phyloP scores from a whole-genome alignment of 2,888 invertebrate species.

The Apotomis turbidana region DNA sequence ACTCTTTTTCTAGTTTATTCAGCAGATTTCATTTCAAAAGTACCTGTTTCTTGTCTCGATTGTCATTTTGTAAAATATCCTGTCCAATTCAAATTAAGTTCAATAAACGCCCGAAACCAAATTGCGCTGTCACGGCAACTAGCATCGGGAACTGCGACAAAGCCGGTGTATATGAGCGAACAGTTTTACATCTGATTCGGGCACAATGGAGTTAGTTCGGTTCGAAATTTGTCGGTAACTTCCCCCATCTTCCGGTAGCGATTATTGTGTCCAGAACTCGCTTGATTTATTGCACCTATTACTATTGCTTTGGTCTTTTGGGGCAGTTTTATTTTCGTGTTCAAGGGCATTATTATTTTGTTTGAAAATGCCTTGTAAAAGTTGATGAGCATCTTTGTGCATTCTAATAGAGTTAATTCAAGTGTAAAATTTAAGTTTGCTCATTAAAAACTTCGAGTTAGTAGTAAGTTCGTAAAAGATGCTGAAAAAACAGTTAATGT shows the following conservation, averaged over 20 bases:
- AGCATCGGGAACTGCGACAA: conserved; percentile 13
- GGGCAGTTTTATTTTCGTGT: conserved; percentile 23
- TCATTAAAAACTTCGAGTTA: neutral
- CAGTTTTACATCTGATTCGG: conserved; percentile 46
- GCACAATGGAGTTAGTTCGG: conserved; percentile 50
- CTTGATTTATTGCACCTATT: conserved; percentile 62
- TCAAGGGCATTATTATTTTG: conserved; percentile 1
- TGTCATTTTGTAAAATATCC: neutral
- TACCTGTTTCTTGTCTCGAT: neutral
- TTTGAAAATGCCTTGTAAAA: neutral
- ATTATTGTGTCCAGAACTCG: conserved; percentile 53
- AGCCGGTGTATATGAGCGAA: conserved; percentile 31
- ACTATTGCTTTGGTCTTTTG: conserved; percentile 26
- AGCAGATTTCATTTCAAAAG: too few relatives aligned
- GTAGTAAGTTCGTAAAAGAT: neutral
- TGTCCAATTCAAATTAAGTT: neutral
- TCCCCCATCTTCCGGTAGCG: conserved; percentile 58
- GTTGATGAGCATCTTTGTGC: neutral
- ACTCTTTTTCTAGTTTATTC: too few relatives aligned
- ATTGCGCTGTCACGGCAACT: conserved; percentile 1
- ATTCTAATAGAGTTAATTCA: too few relatives aligned
- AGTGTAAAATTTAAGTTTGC: neutral
- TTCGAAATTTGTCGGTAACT: conserved; percentile 57
- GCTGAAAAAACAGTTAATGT: neutral
- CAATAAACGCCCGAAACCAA: conserved; percentile 2